Percentiles rank a stretch among this genome's conserved stretches.
These are phyloP conservation scores for Caenorhabditis sulstoni DNA, from an alignment of 2,888 invertebrate species.

Conservation along the genomic window DNA sequence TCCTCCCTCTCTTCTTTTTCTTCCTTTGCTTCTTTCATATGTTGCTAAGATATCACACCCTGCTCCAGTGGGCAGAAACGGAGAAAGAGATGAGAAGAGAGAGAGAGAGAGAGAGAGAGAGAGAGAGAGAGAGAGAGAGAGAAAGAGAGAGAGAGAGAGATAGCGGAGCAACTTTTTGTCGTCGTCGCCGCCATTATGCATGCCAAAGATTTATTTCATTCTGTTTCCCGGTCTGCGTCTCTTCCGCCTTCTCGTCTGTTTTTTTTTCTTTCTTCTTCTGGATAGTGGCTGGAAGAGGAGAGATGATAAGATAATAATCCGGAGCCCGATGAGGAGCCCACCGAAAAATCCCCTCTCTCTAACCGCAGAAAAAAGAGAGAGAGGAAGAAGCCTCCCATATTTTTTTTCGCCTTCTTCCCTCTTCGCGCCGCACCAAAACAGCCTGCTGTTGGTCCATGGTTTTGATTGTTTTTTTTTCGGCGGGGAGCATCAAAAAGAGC, in stretches of 20 bases:
- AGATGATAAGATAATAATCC: slow-evolving; percentile 21
- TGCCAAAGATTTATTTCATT: slow-evolving; percentile 16
- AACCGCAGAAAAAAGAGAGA: no score
- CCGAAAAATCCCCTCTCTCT: neutral
- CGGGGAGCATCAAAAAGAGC: no score
- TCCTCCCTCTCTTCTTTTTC: no score
- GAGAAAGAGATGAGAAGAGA: neutral
- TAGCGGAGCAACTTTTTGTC: slow-evolving; percentile 30
- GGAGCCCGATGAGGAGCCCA: no score
- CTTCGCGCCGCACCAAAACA: slow-evolving; percentile 7
- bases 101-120: neutral
- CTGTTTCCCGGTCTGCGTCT: slow-evolving; percentile 39
- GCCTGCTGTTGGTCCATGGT: neutral
- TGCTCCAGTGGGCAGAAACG: neutral
- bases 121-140: slow-evolving; percentile 1
- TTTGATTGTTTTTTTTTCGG: neutral
- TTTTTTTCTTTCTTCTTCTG: slow-evolving; percentile 3
- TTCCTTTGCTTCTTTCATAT: slow-evolving; percentile 9
- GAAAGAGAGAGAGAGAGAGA: neutral
- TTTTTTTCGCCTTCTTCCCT: neutral
- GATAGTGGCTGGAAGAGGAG: slow-evolving; percentile 1
- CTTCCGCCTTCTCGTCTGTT: neutral
- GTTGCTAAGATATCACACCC: slow-evolving; percentile 50
- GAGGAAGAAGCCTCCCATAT: no score
- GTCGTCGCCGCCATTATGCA: slow-evolving; percentile 22